Base-by-base conservation (phyloP, 2,797 vertebrate species). In the Pseudocheirus occidentalis region DNA sequence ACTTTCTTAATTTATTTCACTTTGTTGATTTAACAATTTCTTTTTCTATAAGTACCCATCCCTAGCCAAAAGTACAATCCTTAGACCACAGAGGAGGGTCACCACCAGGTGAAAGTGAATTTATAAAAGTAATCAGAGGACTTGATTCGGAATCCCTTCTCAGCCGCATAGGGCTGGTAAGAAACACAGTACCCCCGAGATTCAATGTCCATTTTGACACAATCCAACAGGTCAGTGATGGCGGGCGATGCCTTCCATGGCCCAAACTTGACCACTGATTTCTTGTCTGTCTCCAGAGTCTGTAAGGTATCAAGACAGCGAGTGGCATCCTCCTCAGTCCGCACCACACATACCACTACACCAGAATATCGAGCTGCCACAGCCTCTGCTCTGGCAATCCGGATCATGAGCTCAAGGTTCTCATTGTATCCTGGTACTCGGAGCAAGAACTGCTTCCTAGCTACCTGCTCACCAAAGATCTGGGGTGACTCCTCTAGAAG, bases 81-180 rank as follows among this genome's bases (percentile, higher is more conserved):
- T 46, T 55, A 54, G 24, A 40, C 14, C 3, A 27, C 11, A 0
- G 1, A 6, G 29, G 4, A 34, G 27, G 66, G n/a, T 98, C 94
- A 99, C 99, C 99, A 99, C 99, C 99, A 99, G 46, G 98, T 99
- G 97, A 99, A 99, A 0, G 97, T 95, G 91, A 99, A 98, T 58
- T 98, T 99, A 97, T 99, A 99, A 98, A 99, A 99, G 98, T 96
- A 99, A 95, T 99, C 95, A 0, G 98, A 98, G 0, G 98, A 99
- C 96, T 98, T 99, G 97, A 98, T 99, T 55, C 99, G 98, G 97
- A 99, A 99, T 50, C 98, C 98, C 96, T 98, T 99, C 59, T 99
- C 99, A 4, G 97, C 93, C 2, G 93, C 11, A 0, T 99, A 98
- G 3, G 98, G 98, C 92, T 98, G 96, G 62, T 99, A 96, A 89